Conservation (phyloP, 1,140 invertebrate species). For the Papilio polytes region DNA sequence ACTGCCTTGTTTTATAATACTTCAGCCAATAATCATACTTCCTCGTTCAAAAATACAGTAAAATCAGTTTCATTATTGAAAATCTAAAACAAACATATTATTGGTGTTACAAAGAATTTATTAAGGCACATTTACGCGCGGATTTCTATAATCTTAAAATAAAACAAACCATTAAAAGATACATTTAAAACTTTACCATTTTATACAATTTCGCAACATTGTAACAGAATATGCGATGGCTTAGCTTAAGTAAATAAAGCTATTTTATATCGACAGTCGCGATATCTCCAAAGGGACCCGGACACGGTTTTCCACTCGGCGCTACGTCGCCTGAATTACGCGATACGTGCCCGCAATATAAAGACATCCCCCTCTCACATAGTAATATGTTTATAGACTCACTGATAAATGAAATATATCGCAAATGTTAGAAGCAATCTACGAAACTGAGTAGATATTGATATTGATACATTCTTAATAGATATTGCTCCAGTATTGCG, state of each 20-base stretch:
- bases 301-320: constrained; percentile 71
- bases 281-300: constrained; percentile 40
- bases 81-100: too few relatives aligned
- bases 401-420: constrained; percentile 33
- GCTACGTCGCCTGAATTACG: constrained; percentile 54
- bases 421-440: constrained; percentile 31
- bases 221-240: not conserved
- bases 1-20: not conserved
- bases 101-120: too few relatives aligned
- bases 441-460: not conserved
- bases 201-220: not conserved
- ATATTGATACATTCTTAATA: not conserved
- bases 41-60: not conserved
- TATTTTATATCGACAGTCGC: not conserved
- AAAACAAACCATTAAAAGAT: not conserved
- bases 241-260: constrained; percentile 19
- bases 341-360: constrained; percentile 63
- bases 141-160: not conserved
- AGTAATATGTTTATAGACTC: constrained; percentile 38
- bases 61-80: too few relatives aligned
- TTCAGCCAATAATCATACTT: not conserved
- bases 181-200: not conserved
- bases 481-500: not conserved
- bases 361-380: constrained; percentile 54
- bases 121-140: too few relatives aligned